Evolutionary conservation across 2,888 invertebrate genomes (phyloP), one percentile per base, ranked within the genome.

Genomic region (Bellardia bayeri): DNA sequence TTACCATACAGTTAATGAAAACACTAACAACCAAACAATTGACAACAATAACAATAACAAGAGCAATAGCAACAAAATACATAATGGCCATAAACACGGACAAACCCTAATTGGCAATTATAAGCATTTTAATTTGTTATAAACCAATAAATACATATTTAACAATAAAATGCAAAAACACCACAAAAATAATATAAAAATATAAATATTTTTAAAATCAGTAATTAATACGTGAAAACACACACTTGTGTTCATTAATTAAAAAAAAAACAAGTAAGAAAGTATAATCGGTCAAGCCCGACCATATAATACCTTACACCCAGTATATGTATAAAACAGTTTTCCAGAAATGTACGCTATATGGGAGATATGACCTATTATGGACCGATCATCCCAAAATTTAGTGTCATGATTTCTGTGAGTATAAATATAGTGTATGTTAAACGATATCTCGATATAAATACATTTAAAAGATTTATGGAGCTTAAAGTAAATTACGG

Each of bases 91-190:
- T 72, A 81, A 71, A 40, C 16, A 51, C 37, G 63, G 75, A 66
- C 76, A 76, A 76, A 76, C 71, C 72, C 83, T 82, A 89, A 89
- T 88, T 85, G 83, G 61, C 87, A 88, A 82, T 88, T 87, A 88
- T 82, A 72, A 74, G 30, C 63, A 54, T 82, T 85, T 84, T 82
- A 82, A 82, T 80, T 74, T 84, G 16, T 54, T 66, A 51, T 66
- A 76, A 45, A 58, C 72, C 54, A 64, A 82, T 82, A 61, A 72
- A 85, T 82, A 71, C n/a, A 40, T 66, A 78, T 66, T 75, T 54
- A 82, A 42, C 23, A 49, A 49, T 40, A 49, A 68, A 83, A 63
- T 76, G n/a, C 2, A 66, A 74, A 69, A 23, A 33, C 37, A n/a
- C 16, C 40, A 45, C 42, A 42, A n/a, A 42, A 68, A 68, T 58